Evolutionary conservation across 1,140 invertebrate genomes (phyloP), one percentile per base, ranked within the genome.

Genomic region (Meloidogyne chitwoodi): DNA sequence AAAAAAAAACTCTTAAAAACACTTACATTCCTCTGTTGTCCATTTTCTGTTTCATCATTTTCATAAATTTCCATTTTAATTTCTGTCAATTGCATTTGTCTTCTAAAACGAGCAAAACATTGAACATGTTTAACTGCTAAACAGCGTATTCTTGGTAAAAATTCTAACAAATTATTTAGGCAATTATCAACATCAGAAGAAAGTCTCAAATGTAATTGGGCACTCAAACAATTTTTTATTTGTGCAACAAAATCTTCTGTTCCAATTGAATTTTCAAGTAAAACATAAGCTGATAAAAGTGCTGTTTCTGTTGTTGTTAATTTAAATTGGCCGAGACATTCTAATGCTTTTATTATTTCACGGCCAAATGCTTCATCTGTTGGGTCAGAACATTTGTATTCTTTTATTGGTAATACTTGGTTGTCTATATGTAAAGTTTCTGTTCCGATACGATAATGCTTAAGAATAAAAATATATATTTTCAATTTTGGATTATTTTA

Each of bases 301-400:
- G 80, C 80, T 14, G 77, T 71, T 68, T 81, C 80, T 34, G 69
- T 74, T 68, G 38, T 65, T 38, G 31, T 83, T 26, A 81, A 34
- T 34, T 75, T 65, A 65, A 81, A 83, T 16, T 61, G 27, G n/a
- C 80, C 77, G 27, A 81, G 68, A 29, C 16, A 22, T 27, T 83
- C 22, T 11, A 78, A 56, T 2, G 44, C 44, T 22, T 68, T 48
- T 83, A 82, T 76, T 63, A 79, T 41, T 63, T 78, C 74, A 22
- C 62, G 68, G 19, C 73, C 79, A 56, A 80, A 80, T 14, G 70
- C n/a, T 24, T 69, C 44, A 29, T 80, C 79, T 34, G 31, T 73
- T 27, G 29, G 44, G 75, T 80, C 79, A 19, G 26, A 22, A 41
- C 79, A 80, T 56, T 29, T 62, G 61, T 79, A 82, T 24, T 64